Percentiles rank a stretch among this genome's conserved stretches.
Evolutionary conservation across 2,888 invertebrate species (phyloP).

Genomic region (Malacosoma neustria): DNA sequence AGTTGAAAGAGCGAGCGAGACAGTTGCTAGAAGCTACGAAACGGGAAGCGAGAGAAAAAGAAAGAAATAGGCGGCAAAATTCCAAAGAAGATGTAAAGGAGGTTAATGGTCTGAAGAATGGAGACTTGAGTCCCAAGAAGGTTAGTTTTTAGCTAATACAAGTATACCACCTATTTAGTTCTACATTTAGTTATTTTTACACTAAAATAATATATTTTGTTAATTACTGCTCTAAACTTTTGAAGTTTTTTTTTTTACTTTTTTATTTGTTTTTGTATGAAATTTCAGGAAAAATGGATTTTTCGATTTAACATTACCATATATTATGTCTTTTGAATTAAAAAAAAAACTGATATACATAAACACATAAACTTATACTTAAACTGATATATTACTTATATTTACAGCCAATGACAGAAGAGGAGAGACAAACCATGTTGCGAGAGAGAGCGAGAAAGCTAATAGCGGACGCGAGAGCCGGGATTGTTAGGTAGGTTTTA

Average conservation of each 20-base stretch:
- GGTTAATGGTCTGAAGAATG: constrained; percentile 44
- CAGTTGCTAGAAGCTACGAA: constrained; percentile 87
- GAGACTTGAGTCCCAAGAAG: constrained; percentile 56
- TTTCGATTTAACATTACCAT: too few relatives aligned
- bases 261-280: background rate
- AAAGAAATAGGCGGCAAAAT: constrained; percentile 39
- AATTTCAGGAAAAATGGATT: background rate
- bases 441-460: constrained; percentile 91
- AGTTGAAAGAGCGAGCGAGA: constrained; percentile 88
- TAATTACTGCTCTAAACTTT: too few relatives aligned
- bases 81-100: constrained; percentile 78
- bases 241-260: background rate
- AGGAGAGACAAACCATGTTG: constrained; percentile 89
- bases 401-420: constrained; percentile 77
- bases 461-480: constrained; percentile 88
- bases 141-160: too few relatives aligned
- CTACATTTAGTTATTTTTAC: too few relatives aligned
- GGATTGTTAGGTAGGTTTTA: constrained; percentile 50
- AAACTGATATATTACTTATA: too few relatives aligned
- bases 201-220: too few relatives aligned
- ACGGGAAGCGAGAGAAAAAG: constrained; percentile 75
- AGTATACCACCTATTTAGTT: too few relatives aligned
- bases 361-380: too few relatives aligned
- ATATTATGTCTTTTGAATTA: too few relatives aligned
- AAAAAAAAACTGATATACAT: too few relatives aligned